Percentiles rank a stretch among this genome's conserved stretches.
Conservation (phyloP, 1,140 invertebrate genomes). For the Bombus pyrosoma region DNA sequence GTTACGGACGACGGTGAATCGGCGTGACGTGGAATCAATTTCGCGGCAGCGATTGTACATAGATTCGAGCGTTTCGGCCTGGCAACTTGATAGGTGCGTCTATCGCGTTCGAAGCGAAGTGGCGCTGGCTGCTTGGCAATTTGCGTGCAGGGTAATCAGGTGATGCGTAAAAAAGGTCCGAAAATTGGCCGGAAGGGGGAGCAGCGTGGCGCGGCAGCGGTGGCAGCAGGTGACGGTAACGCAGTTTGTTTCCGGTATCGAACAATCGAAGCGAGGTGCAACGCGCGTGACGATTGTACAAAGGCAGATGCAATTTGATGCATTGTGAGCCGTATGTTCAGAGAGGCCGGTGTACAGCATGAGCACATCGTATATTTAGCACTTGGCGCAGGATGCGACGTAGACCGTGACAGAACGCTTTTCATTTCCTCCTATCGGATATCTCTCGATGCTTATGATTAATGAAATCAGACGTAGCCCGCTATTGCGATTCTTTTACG, state of each 20-base stretch:
- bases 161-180: slow-evolving; percentile 42
- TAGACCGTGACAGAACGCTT: slow-evolving; percentile 15
- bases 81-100: too few species aligned
- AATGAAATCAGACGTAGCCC: slow-evolving; percentile 11
- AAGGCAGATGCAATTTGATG: slow-evolving; percentile 66
- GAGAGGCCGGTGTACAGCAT: not conserved
- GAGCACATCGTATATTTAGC: slow-evolving; percentile 22
- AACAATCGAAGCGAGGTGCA: slow-evolving; percentile 64
- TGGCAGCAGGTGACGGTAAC: slow-evolving; percentile 67
- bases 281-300: slow-evolving; percentile 65
- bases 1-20: not conserved
- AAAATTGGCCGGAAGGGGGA: slow-evolving; percentile 60
- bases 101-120: not conserved
- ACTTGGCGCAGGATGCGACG: slow-evolving; percentile 18
- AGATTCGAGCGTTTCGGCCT: not conserved
- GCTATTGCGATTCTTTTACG: not conserved
- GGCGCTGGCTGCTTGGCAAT: not conserved
- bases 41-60: not conserved
- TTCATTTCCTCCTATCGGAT: slow-evolving; percentile 14
- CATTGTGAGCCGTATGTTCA: slow-evolving; percentile 52
- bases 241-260: slow-evolving; percentile 66
- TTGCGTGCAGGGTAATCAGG: slow-evolving; percentile 7
- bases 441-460: slow-evolving; percentile 19
- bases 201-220: not conserved
- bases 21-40: not conserved